Conservation (phyloP, 2,113 vertebrate genomes). For the Potamarius usumacintae region DNA sequence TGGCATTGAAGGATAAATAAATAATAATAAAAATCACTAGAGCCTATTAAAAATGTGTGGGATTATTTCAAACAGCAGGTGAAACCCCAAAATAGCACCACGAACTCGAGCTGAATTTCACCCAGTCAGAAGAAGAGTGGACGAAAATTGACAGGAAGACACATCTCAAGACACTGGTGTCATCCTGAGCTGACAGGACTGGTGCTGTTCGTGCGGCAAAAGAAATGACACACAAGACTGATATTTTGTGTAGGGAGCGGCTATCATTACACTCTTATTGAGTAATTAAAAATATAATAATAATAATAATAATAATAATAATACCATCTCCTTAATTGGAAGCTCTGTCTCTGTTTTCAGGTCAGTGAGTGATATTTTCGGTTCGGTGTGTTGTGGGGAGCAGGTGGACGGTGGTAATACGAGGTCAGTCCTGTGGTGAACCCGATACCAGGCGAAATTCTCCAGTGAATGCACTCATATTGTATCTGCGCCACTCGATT, state of each 20-base stretch:
- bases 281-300: neutral
- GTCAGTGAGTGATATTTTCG: neutral
- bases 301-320: neutral
- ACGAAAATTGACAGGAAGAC: constrained; percentile 13
- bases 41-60: neutral
- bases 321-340: no score
- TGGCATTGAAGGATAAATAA: neutral
- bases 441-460: constrained; percentile 10
- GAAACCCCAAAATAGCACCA: neutral
- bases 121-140: neutral
- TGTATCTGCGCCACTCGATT: neutral
- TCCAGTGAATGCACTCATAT: neutral
- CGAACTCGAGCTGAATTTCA: neutral
- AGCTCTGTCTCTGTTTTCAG: neutral
- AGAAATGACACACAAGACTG: neutral
- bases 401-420: constrained; percentile 6
- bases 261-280: neutral
- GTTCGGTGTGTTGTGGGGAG: neutral
- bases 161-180: neutral
- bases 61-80: neutral
- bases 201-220: neutral
- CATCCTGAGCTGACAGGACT: neutral
- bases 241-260: neutral
- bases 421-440: constrained; percentile 22
- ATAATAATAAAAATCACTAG: neutral